Evolutionary conservation across 2,888 invertebrate species (phyloP), one percentile per base, ranked within the genome.

Genomic region (Eupeodes luniger): DNA sequence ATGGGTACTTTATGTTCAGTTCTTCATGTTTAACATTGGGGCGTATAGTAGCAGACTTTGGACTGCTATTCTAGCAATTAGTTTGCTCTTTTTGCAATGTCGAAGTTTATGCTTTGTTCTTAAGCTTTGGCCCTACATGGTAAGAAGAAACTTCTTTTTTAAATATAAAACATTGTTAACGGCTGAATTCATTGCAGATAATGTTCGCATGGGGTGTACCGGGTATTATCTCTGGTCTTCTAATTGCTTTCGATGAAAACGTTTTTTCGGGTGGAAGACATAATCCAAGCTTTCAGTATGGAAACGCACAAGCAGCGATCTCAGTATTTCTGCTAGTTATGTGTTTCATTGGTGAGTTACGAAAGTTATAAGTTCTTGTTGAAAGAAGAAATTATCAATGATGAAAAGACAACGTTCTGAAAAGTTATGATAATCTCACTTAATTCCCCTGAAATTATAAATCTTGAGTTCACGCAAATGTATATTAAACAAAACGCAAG

Each of bases 41-140:
- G 96, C 97, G 84, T 97, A 97, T 91, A 96, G 97, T 83, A 96
- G 97, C 69, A 94, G 98, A 84, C 94, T 98, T 75, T 98, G 98
- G 97, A 97, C 98, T 0, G 96, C 96, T 10, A 96, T 97, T 91
- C 94, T 98, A 81, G 97, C 98, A 2, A 95, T 97, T 51, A 96
- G 96, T 7, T 93, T 99, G 51, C 95, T 98, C 47, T 96, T 98
- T 92, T 94, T 98, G 77, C 96, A 98, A 93, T 97, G 96, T 85
- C 96, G 97, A 80, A 98, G 98, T 87, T 94, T 98, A 4, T 97
- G 97, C 91, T 97, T 96, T 93, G 96, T 98, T 80, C 94, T 97
- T 44, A 96, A 96, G 70, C 92, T 98, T 2, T 96, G 96, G 94
- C 97, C 97, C 0, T 94, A 95, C 91, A 95, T 96, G 92, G 94